Evolutionary conservation across 1,140 invertebrate genomes (phyloP), one percentile per base, ranked within the genome.

Genomic region (Zophobas atratus): DNA sequence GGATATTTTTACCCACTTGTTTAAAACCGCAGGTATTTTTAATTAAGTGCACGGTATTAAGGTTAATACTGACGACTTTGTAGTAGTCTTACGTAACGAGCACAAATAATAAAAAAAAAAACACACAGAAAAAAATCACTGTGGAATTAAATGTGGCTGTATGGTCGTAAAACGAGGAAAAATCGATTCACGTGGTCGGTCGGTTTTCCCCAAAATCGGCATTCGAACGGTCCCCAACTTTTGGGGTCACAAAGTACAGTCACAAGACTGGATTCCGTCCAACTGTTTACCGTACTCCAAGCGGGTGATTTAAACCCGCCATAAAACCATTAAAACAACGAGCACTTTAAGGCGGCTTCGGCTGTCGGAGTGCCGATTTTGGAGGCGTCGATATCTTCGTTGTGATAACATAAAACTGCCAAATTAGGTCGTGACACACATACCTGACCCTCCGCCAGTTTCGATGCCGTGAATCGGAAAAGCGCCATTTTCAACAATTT

Each of bases 401-500:
- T 2, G 51, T 51, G 70, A 72, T 35, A 72, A 72, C 38, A 39
- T 1, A 72, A 72, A 53, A 51, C 51, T 33, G 2, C 63, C 36
- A 51, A 72, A 72, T 36, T 8, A 43, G 60, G 60, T 67, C 60
- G 20, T 77, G 49, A 71, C 46, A n/a, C 32, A 79, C 81, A 77
- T 77, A 83, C 82, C 77, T 81, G 81, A 34, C 67, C 72, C 41
- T 83, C 82, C 46, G 70, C 41, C 20, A 82, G 43, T 75, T 75
- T 80, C 34, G 71, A 53, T 6, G 78, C 70, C 33, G 82, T 80
- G 39, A 83, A 33, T 76, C 87, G 87, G 73, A 88, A 88, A 34
- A 88, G 83, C 82, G 87, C 87, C 88, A 88, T 88, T 79, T 73
- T 81, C 4, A 33, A 8, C 4, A 32, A 20, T 75, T 57, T 33